Evolutionary conservation across 2,888 invertebrate species (phyloP).

Genomic region (Ligdia adustata): DNA sequence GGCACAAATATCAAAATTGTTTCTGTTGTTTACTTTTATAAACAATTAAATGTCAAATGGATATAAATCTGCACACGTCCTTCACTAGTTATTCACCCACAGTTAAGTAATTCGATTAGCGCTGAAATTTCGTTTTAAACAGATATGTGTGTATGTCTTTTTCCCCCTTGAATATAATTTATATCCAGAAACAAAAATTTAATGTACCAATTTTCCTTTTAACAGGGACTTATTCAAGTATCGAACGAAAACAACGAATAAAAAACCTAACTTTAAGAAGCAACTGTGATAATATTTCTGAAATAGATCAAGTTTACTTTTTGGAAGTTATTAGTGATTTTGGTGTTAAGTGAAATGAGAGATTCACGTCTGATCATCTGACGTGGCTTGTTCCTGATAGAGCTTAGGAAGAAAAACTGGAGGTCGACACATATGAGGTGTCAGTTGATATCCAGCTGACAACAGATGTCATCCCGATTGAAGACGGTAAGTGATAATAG

Average conservation of each 20-base stretch:
- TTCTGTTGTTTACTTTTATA: too few relatives aligned
- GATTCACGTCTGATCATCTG: slow-evolving; percentile 46
- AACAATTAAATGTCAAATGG: too few relatives aligned
- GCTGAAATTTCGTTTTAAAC: too few relatives aligned
- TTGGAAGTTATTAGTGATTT: slow-evolving; percentile 16
- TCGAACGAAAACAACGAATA: slow-evolving; percentile 8
- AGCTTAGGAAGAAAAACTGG: slow-evolving; percentile 69
- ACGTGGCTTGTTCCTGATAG: slow-evolving; percentile 43
- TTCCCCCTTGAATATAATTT: too few relatives aligned
- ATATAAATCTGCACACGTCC: too few relatives aligned
- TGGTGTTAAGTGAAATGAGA: slow-evolving; percentile 43
- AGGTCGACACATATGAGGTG: slow-evolving; percentile 80
- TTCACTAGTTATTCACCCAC: too few relatives aligned
- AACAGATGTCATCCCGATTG: slow-evolving; percentile 80
- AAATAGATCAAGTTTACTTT: slow-evolving; percentile 18
- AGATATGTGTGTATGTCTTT: too few relatives aligned
- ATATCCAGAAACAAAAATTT: not conserved
- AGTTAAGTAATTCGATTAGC: too few relatives aligned
- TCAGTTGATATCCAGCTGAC: slow-evolving; percentile 83
- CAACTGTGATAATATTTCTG: not conserved
- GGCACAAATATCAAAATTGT: too few relatives aligned
- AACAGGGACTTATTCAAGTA: slow-evolving; percentile 12
- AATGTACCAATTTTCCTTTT: slow-evolving; percentile 2
- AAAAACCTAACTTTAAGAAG: not conserved
- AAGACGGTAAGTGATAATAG: slow-evolving; percentile 72